Conservation (phyloP, 1,140 invertebrate species). For the Drosophila grimshawi region DNA sequence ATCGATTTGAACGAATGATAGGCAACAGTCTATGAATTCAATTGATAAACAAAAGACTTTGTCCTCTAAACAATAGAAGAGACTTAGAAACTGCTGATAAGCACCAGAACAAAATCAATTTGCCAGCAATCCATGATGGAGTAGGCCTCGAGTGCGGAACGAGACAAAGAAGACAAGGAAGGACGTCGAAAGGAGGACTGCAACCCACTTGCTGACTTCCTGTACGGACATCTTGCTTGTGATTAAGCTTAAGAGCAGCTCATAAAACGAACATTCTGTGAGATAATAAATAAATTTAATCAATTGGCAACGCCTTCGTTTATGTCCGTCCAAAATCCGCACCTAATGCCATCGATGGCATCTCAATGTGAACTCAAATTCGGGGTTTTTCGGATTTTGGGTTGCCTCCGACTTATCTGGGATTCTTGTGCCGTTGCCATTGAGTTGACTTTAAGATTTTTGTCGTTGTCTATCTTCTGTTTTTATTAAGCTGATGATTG, state of each 20-base stretch:
- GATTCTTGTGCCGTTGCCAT: constrained; percentile 18
- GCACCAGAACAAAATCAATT: constrained; percentile 59
- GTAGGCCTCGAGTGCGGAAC: background rate
- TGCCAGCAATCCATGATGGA: constrained; percentile 40
- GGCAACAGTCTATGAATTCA: constrained; percentile 36
- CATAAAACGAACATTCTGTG: constrained; percentile 53
- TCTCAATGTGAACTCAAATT: constrained; percentile 32
- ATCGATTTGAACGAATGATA: constrained; percentile 33
- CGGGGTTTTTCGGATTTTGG: constrained; percentile 20
- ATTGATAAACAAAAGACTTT: constrained; percentile 44
- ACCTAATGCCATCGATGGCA: constrained; percentile 7
- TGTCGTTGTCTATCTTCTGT: constrained; percentile 24
- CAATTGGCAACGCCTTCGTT: constrained; percentile 51
- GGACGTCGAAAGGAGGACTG: background rate
- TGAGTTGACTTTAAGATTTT: constrained; percentile 20
- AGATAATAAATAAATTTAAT: constrained; percentile 78
- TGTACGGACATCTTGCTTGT: constrained; percentile 46
- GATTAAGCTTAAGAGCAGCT: constrained; percentile 49
- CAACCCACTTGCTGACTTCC: constrained; percentile 3
- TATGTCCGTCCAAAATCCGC: constrained; percentile 11
- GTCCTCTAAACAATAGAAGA: background rate
- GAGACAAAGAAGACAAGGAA: constrained; percentile 5
- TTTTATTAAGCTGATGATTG: constrained; percentile 14
- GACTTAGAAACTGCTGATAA: constrained; percentile 33
- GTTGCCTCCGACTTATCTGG: constrained; percentile 35